A percentile compares a stretch with the other conserved stretches of the same genome.
phyloP scores from a whole-genome alignment of 2,113 vertebrate species.

The Nibea coibor region DNA sequence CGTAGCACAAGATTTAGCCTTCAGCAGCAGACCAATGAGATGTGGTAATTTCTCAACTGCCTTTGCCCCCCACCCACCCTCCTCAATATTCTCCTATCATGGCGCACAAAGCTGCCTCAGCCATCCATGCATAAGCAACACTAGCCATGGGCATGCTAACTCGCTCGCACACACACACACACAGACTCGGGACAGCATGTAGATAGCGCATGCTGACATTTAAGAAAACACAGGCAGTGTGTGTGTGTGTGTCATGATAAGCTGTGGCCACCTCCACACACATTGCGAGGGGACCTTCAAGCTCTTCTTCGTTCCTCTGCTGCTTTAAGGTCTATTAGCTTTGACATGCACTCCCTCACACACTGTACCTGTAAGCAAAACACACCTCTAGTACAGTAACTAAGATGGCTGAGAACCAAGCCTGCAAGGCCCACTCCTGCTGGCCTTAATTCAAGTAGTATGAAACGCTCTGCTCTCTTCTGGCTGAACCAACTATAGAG shows the following conservation, averaged over 20 bases:
- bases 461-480: conserved; percentile 31
- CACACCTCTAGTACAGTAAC: conserved; percentile 51
- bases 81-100: conserved; percentile 66
- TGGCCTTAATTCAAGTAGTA: conserved; percentile 47
- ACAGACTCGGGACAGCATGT: conserved; percentile 29
- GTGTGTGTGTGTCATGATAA: conserved; percentile 32
- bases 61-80: conserved; percentile 33
- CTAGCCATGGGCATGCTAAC: conserved; percentile 49
- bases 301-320: conserved; percentile 25
- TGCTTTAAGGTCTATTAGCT: conserved; percentile 40
- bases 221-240: conserved; percentile 27
- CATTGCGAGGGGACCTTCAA: conserved; percentile 17
- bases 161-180: conserved; percentile 51
- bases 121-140: conserved; percentile 66
- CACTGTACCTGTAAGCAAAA: conserved; percentile 51
- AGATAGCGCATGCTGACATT: conserved; percentile 58
- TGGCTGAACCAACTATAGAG: background rate
- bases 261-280: conserved; percentile 41
- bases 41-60: conserved; percentile 46
- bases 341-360: conserved; percentile 41
- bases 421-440: conserved; percentile 39
- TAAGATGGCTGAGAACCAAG: conserved; percentile 53
- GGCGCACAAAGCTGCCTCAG: conserved; percentile 56
- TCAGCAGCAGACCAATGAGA: conserved; percentile 63
- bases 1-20: conserved; percentile 54